A percentile compares a stretch with the other conserved stretches of the same genome.
These are phyloP conservation scores for Ptychochromis oligacanthus DNA, from an alignment of 2,113 vertebrate genomes.

Conservation along the genomic window DNA sequence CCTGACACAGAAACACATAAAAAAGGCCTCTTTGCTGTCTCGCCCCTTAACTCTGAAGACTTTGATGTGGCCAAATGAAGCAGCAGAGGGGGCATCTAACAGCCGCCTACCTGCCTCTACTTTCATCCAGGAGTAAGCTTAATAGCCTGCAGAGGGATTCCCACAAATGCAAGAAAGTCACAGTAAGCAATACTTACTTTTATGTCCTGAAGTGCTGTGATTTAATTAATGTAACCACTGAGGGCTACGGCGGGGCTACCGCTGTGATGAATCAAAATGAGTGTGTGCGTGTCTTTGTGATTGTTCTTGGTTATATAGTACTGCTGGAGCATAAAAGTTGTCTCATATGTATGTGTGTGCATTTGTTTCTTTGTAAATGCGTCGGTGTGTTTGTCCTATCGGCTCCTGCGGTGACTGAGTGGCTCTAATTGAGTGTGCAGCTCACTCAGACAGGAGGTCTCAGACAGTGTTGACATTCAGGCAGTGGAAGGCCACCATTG, in stretches of 20 bases:
- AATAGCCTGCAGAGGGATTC: conserved; percentile 30
- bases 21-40: conserved; percentile 39
- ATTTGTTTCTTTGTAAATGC: conserved; percentile 40
- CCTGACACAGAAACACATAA: neutral
- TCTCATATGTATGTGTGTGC: neutral
- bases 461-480: conserved; percentile 75
- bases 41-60: conserved; percentile 32
- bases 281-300: neutral
- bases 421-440: conserved; percentile 73
- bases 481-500: conserved; percentile 66
- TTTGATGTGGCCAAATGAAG: conserved; percentile 55
- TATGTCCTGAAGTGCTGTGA: conserved; percentile 34
- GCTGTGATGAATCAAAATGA: conserved; percentile 38
- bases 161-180: conserved; percentile 24
- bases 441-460: conserved; percentile 70
- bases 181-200: conserved; percentile 50
- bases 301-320: neutral
- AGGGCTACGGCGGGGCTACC: neutral
- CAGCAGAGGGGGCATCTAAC: conserved; percentile 16
- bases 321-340: neutral
- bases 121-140: conserved; percentile 52
- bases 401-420: conserved; percentile 58
- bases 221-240: conserved; percentile 58
- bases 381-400: conserved; percentile 52
- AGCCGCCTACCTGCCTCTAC: conserved; percentile 18